Evolutionary conservation across 2,888 invertebrate species (phyloP).

Genomic region (Silvanus unidentatus): DNA sequence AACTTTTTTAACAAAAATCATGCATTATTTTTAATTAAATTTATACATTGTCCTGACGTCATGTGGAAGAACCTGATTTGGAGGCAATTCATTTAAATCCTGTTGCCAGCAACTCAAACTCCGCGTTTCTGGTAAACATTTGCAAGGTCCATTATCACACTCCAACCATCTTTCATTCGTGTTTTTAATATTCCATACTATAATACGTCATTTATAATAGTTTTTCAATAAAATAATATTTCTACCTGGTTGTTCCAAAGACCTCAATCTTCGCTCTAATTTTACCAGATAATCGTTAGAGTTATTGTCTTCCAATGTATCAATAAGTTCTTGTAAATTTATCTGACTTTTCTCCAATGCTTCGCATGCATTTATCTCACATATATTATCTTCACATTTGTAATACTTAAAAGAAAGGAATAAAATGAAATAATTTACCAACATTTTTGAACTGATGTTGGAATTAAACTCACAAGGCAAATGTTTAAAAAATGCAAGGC

Average conservation of each 20-base stretch:
- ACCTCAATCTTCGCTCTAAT: slow-evolving; percentile 59
- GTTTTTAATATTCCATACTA: slow-evolving; percentile 62
- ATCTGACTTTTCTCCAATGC: slow-evolving; percentile 46
- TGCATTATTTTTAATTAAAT: too few species aligned
- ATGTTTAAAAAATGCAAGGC: too few species aligned
- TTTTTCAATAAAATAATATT: slow-evolving; percentile 6
- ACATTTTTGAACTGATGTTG: too few species aligned
- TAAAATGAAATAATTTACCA: too few species aligned
- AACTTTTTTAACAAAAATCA: too few species aligned
- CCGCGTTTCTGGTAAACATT: slow-evolving; percentile 58
- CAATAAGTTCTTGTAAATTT: slow-evolving; percentile 29
- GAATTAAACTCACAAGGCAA: too few species aligned
- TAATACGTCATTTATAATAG: slow-evolving; percentile 3
- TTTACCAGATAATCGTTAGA: slow-evolving; percentile 45
- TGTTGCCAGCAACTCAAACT: slow-evolving; percentile 65
- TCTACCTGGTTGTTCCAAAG: slow-evolving; percentile 64
- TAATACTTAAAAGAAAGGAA: too few species aligned
- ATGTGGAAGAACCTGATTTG: slow-evolving; percentile 57
- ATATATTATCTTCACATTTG: slow-evolving; percentile 21
- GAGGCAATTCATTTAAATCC: slow-evolving; percentile 54
- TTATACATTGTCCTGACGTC: slow-evolving; percentile 59
- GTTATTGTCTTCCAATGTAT: slow-evolving; percentile 38
- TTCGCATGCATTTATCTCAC: slow-evolving; percentile 52
- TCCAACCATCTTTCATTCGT: slow-evolving; percentile 58
- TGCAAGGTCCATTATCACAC: slow-evolving; percentile 58